Percentiles rank a stretch among this genome's conserved stretches.
Evolutionary conservation across 2,797 vertebrate species (phyloP).

Genomic region (Anableps anableps): DNA sequence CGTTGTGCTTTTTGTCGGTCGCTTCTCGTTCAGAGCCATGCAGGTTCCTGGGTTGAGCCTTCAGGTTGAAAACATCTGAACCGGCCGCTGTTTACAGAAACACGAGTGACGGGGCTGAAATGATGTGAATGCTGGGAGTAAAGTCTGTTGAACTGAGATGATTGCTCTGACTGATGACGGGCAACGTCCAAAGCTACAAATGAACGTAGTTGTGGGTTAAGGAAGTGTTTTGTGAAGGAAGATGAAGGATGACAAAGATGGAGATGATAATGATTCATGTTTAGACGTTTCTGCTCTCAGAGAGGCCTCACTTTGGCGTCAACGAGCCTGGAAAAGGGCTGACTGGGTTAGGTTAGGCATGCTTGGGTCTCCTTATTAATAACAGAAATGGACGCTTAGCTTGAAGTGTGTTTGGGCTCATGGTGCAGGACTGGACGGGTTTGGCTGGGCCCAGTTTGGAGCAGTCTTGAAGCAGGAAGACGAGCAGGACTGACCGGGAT

Average conservation of each 20-base stretch:
- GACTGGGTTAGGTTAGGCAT: not conserved
- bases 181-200: conserved; percentile 3
- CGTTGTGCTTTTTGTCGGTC: not conserved
- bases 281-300: not conserved
- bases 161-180: conserved; percentile 4
- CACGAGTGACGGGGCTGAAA: conserved; percentile 12
- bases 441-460: conserved; percentile 13
- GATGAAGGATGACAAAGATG: not conserved
- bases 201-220: not conserved
- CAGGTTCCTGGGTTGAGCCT: not conserved
- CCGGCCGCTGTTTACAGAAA: conserved; percentile 7
- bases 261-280: not conserved
- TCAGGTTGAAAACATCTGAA: not conserved
- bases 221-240: not conserved
- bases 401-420: conserved; percentile 30
- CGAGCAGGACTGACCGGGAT: conserved; percentile 35
- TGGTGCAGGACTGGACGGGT: conserved; percentile 29
- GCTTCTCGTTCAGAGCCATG: not conserved
- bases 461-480: conserved; percentile 50
- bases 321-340: no score
- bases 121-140: conserved; percentile 36
- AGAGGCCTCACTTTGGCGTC: not conserved
- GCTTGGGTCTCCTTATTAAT: not conserved
- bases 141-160: conserved; percentile 57
- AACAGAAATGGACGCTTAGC: not conserved